Percentiles rank a stretch among this genome's conserved stretches.
Evolutionary conservation across 2,888 invertebrate genomes (phyloP).

Genomic region (Erebia epiphron): DNA sequence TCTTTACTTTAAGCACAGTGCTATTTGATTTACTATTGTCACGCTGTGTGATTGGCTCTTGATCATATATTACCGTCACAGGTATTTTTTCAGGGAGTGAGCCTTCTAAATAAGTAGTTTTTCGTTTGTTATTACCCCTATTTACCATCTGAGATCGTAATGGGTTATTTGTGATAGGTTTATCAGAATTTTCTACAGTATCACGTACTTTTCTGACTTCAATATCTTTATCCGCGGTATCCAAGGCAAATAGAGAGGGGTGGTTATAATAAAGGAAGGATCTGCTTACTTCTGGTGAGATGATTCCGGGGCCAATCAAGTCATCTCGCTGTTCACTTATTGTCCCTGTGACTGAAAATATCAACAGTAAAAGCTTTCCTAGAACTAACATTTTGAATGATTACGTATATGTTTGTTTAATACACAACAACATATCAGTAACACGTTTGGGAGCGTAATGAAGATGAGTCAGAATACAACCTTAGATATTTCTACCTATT

Average conservation of each 20-base stretch:
- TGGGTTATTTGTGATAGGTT: neutral
- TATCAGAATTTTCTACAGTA: slow-evolving; percentile 17
- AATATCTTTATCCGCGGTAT: slow-evolving; percentile 45
- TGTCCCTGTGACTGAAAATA: slow-evolving; percentile 38
- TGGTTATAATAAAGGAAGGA: slow-evolving; percentile 48
- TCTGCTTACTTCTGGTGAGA: neutral
- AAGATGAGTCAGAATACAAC: slow-evolving; percentile 58
- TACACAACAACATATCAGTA: slow-evolving; percentile 53
- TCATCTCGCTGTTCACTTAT: slow-evolving; percentile 45
- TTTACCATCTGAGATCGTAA: neutral
- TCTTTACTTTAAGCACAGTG: slow-evolving; percentile 31
- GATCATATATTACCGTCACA: slow-evolving; percentile 48
- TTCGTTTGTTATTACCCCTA: slow-evolving; percentile 20
- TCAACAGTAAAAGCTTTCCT: slow-evolving; percentile 38
- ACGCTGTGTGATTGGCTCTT: slow-evolving; percentile 25
- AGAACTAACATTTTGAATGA: slow-evolving; percentile 45
- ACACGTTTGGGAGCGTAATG: slow-evolving; percentile 61
- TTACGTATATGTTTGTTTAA: slow-evolving; percentile 41
- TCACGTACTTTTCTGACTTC: slow-evolving; percentile 38
- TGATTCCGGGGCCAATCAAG: slow-evolving; percentile 26
- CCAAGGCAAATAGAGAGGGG: slow-evolving; percentile 50
- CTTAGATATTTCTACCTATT: slow-evolving; percentile 45
- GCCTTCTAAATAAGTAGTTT: slow-evolving; percentile 8
- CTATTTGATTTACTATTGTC: slow-evolving; percentile 12
- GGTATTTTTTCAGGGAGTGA: slow-evolving; percentile 43